Base-by-base conservation (phyloP, 2,888 invertebrate genomes). In the Mimas tiliae region DNA sequence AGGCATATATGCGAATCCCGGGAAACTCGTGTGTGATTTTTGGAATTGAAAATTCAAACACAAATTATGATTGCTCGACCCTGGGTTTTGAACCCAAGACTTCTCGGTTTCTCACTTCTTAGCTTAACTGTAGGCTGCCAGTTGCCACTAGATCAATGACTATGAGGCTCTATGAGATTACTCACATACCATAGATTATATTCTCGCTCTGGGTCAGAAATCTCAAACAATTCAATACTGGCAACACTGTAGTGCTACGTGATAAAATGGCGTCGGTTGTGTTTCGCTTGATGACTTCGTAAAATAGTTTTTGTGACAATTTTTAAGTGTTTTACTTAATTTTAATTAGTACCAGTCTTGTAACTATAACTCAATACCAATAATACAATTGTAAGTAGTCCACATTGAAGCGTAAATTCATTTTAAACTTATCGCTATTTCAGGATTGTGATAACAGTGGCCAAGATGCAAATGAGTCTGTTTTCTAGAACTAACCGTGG, bases 241-340 rank as follows among this genome's bases (percentile, higher is more conserved):
- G 38, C 38, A 42, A 21, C 58, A 42, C 58, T 58, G 58, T 58
- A 38, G 58, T 58, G 58, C 58, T 58, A 42, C 42, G 87, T 85
- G 82, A 82, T 87, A 90, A 91, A 88, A 91, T 91, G 91, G 91
- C 91, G 89, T 84, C 87, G 75, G 75, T 82, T 76, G 80, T 81
- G 80, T 85, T 76, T 81, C 81, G 77, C 78, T 82, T 80, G 77
- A 75, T 83, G 87, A 83, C 83, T 79, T 84, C 75, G 72, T 85
- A 82, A 80, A 81, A 76, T 81, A 79, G 68, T 76, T 68, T 72
- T 74, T 74, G 72, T 78, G 75, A 71, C 74, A 70, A 70, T 69
- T 74, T 70, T 68, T 55, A 50, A 77, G 77, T 79, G 75, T 72
- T 77, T 67, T 68, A 70, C 65, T 42, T 53, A 68, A 48, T 70